Base-by-base conservation (phyloP, 2,888 invertebrate genomes). In the Xestobium rufovillosum region DNA sequence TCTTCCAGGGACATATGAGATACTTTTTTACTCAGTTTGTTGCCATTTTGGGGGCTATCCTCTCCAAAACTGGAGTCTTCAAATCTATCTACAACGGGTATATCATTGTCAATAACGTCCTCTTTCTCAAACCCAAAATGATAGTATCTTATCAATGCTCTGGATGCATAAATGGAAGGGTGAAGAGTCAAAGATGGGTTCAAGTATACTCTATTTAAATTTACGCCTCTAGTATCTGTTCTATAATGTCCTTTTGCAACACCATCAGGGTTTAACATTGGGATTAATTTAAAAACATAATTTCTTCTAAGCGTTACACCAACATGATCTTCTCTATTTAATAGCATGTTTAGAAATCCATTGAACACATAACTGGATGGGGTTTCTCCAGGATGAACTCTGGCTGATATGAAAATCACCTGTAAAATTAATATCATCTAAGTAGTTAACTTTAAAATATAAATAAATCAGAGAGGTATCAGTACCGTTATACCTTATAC, bases 361-460 rank as follows among this genome's bases (percentile, higher is more conserved):
- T 90, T 89, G 63, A 91, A 80, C 9, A 91, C 90, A 66, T 85
- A 88, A 63, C 85, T 88, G 1, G 88, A 85, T 1, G 90, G 91
- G 0, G 90, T 90, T 66, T 92, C 92, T 2, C 91, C 91, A 9
- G 91, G 91, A 65, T 92, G 92, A 33, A 92, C 91, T 41, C 92
- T 72, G 3, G 90, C 89, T 40, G 87, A 89, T 52, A 92, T 68
- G 61, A 91, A 83, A 50, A 88, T 80, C 3, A 90, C 76, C 83
- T 83, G 57, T 19, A 56, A 56, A 36, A 33, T 41, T 34, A 36
- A 43, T 13, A n/a, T n/a, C n/a, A n/a, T n/a, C n/a, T n/a, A n/a
- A n/a, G n/a, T n/a, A n/a, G n/a, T n/a, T n/a, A n/a, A n/a, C n/a
- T n/a, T n/a, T 31, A 29, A 29, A 25, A 37, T 33, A 31, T 36